Conservation (phyloP, 1,140 invertebrate genomes). For the Atta colombica region DNA sequence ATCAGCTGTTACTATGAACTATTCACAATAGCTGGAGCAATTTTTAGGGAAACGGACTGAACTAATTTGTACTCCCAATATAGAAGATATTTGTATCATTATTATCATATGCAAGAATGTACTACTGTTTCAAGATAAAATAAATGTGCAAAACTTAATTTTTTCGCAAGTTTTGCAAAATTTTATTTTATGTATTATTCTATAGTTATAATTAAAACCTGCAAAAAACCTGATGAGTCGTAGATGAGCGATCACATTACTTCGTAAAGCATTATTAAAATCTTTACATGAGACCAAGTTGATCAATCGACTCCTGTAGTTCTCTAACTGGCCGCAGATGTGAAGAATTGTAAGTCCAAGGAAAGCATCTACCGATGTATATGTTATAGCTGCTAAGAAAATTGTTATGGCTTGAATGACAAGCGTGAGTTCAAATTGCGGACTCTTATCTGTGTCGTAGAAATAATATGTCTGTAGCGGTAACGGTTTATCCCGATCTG, state of each 20-base stretch:
- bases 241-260: neutral
- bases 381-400: neutral
- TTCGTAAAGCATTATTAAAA: neutral
- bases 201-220: neutral
- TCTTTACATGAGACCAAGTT: neutral
- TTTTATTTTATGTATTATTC: neutral
- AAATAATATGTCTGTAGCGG: slow-evolving; percentile 20
- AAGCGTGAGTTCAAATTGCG: slow-evolving; percentile 8
- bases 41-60: no score
- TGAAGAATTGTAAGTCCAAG: neutral
- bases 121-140: neutral
- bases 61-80: no score
- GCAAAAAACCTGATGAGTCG: slow-evolving; percentile 20
- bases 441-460: slow-evolving; percentile 20
- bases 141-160: neutral
- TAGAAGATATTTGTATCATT: neutral
- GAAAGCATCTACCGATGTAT: neutral
- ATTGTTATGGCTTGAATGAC: neutral
- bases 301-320: neutral
- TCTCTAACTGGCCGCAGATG: slow-evolving; percentile 35
- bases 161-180: neutral
- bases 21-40: no score
- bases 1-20: no score
- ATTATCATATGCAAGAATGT: neutral
- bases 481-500: neutral